Evolutionary conservation across 1,140 invertebrate genomes (phyloP), one percentile per base, ranked within the genome.

Genomic region (Cardiocondyla obscurior): DNA sequence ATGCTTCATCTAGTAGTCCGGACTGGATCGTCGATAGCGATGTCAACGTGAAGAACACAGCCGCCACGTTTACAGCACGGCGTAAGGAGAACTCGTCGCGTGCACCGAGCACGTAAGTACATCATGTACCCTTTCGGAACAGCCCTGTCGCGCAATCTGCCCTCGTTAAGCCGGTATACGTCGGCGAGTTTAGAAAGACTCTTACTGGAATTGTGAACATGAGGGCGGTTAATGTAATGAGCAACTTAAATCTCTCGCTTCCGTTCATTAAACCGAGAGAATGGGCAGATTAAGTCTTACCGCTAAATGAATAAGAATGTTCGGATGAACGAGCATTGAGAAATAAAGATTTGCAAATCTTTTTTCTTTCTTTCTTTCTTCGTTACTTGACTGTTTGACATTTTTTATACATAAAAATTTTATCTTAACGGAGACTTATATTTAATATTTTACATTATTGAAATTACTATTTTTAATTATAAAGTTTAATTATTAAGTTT

Each of bases 21-120:
- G 96, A 96, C 57, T 99, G 98, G 98, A 97, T 96, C 83, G 96
- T 98, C 49, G 97, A 96, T 12, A 96, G 97, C 33, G 97, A 98
- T 85, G 95, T 97, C 69, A 97, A 97, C 91, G 95, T 96, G 33
- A 97, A 97, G 90, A 96, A 98, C 72, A 97, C 97, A 2, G 95
- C 96, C 1, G 97, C 97, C 1, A 97, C 97, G 8, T 97, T 99
- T 22, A 98, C 97, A 0, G 97, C 97, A 0, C 96, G 97, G 67
- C 94, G 97, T 55, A 96, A 96, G 53, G 96, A 95, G 77, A 92
- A 90, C 30, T 85, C 86, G 0, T 90, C 91, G 6, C 86, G 91
- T 22, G 67, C 89, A 33, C 86, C 90, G 60, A 93, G 89, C 83
- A 89, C 90, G 91, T 93, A 84, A 90, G 92, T 90, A 85, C 60